phyloP scores from a whole-genome alignment of 2,888 invertebrate species.

The Lordiphosa fenestrarum region DNA sequence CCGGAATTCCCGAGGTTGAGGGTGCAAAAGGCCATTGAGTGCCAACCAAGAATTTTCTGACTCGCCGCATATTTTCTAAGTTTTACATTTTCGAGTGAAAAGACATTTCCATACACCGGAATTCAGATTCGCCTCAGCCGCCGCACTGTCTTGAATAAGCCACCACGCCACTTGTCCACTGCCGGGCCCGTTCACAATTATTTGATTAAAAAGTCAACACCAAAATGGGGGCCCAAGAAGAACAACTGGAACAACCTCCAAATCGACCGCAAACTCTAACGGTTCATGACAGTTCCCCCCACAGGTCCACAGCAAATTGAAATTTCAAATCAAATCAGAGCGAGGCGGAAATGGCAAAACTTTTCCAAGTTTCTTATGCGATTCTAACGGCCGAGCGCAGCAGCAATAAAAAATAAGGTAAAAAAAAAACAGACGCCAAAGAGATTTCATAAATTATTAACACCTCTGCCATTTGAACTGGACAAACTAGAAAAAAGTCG shows the following conservation, averaged over 20 bases:
- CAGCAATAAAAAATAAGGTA: background rate
- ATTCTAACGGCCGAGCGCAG: conserved; percentile 24
- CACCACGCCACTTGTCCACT: no score
- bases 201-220: no score
- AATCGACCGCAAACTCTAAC: conserved; percentile 35
- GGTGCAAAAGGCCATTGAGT: no score
- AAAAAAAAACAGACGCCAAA: background rate
- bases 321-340: conserved; percentile 70
- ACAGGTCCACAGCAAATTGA: conserved; percentile 54
- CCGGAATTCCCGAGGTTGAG: no score
- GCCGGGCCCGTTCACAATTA: no score
- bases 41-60: no score
- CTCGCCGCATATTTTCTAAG: no score
- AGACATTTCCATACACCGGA: no score
- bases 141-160: no score
- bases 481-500: conserved; percentile 61
- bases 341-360: conserved; percentile 44
- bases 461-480: conserved; percentile 77
- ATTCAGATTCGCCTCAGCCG: no score
- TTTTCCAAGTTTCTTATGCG: conserved; percentile 18
- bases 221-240: background rate
- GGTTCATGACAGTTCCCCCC: conserved; percentile 46
- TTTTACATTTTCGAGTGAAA: no score
- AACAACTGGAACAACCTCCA: conserved; percentile 27
- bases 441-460: conserved; percentile 67